Evolutionary conservation across 2,888 invertebrate genomes (phyloP).

Genomic region (Cerceris ruficornis): DNA sequence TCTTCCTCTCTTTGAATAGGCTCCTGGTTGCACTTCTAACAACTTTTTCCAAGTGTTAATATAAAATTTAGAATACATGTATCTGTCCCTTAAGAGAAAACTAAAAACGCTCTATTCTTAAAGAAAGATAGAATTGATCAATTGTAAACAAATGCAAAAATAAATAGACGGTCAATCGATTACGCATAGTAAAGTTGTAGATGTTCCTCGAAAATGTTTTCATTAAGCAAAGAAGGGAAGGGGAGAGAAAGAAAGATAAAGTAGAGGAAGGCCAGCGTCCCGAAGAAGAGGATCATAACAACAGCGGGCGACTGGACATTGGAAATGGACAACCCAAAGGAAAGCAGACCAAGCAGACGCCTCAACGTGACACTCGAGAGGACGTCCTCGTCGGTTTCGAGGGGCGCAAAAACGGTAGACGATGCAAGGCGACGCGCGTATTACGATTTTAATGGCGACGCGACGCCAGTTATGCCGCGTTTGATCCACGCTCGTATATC

Average conservation of each 20-base stretch:
- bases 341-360: conserved; percentile 38
- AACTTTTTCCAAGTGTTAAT: too few species aligned
- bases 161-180: too few species aligned
- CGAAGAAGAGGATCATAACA: conserved; percentile 5
- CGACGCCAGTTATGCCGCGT: conserved; percentile 23
- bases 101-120: too few species aligned
- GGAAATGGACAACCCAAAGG: conserved; percentile 5
- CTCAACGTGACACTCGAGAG: conserved; percentile 23
- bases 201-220: too few species aligned
- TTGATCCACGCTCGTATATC: conserved; percentile 20
- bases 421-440: conserved; percentile 24
- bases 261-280: neutral
- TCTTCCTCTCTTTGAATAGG: too few species aligned
- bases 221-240: neutral
- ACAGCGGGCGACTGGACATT: neutral
- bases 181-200: too few species aligned
- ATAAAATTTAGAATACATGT: too few species aligned
- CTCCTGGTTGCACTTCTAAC: conserved; percentile 1
- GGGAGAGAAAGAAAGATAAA: conserved; percentile 7
- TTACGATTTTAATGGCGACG: conserved; percentile 33
- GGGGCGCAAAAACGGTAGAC: conserved; percentile 36
- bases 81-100: too few species aligned
- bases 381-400: conserved; percentile 23
- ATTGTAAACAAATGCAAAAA: too few species aligned
- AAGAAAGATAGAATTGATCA: too few species aligned